These are phyloP conservation scores for Cataglyphis livida DNA, from an alignment of 2,888 invertebrate genomes.

Conservation along the genomic window DNA sequence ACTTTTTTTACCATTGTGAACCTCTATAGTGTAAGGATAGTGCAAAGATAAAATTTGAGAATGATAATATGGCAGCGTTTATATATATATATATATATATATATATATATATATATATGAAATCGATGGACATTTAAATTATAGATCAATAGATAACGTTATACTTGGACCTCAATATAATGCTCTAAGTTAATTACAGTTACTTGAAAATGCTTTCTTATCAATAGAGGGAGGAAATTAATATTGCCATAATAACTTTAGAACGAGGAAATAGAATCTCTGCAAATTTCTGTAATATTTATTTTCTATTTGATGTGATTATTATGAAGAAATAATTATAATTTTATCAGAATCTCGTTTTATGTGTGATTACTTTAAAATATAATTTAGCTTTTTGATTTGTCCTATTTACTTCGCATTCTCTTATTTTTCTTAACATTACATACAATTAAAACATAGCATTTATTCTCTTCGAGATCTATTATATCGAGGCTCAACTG, in stretches of 20 bases:
- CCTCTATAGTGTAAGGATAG: conserved; percentile 18
- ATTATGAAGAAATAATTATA: neutral
- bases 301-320: neutral
- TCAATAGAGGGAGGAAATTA: neutral
- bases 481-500: neutral
- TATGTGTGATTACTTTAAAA: neutral
- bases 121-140: neutral
- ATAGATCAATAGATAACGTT: neutral
- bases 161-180: neutral
- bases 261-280: neutral
- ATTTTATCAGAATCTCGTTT: neutral
- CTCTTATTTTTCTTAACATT: neutral
- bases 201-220: neutral
- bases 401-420: neutral
- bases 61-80: neutral
- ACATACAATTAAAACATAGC: neutral
- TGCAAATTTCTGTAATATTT: neutral
- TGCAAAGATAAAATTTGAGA: neutral
- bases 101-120: neutral
- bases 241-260: neutral
- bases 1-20: conserved; percentile 18
- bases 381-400: neutral
- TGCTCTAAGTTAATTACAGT: neutral
- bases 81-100: too few relatives aligned
- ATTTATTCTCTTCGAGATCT: neutral